phyloP scores from a whole-genome alignment of 2,888 invertebrate species.

The Leucoma salicis region DNA sequence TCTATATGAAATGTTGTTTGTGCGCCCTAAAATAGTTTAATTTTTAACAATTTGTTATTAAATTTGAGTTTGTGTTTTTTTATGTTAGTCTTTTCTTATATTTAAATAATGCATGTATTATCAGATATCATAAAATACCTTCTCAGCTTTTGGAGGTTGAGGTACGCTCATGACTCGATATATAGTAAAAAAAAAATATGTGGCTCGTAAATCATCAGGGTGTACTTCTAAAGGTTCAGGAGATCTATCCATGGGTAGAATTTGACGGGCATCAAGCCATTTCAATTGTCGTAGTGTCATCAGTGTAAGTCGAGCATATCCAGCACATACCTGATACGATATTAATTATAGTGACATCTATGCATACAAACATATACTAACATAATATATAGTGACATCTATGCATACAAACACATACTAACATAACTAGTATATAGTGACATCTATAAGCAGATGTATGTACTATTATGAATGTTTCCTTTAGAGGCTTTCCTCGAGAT shows the following conservation, averaged over 20 bases:
- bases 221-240: conserved; percentile 48
- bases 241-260: conserved; percentile 55
- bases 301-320: conserved; percentile 69
- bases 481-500: too few relatives aligned
- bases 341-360: conserved; percentile 46
- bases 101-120: not conserved
- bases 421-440: not conserved
- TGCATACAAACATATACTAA: not conserved
- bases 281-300: conserved; percentile 59
- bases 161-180: conserved; percentile 77
- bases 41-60: too few relatives aligned
- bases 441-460: too few relatives aligned
- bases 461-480: too few relatives aligned
- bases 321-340: conserved; percentile 59
- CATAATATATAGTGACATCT: not conserved
- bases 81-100: too few relatives aligned
- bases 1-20: conserved; percentile 76
- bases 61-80: too few relatives aligned
- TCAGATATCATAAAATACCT: conserved; percentile 45
- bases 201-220: conserved; percentile 58
- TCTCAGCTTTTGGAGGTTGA: conserved; percentile 76
- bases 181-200: conserved; percentile 71
- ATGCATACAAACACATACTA: not conserved
- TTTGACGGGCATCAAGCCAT: conserved; percentile 77
- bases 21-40: conserved; percentile 50